Percentiles rank a stretch among this genome's conserved stretches.
Evolutionary conservation across 2,888 invertebrate genomes (phyloP).

Genomic region (Opisthograptis luteolata): DNA sequence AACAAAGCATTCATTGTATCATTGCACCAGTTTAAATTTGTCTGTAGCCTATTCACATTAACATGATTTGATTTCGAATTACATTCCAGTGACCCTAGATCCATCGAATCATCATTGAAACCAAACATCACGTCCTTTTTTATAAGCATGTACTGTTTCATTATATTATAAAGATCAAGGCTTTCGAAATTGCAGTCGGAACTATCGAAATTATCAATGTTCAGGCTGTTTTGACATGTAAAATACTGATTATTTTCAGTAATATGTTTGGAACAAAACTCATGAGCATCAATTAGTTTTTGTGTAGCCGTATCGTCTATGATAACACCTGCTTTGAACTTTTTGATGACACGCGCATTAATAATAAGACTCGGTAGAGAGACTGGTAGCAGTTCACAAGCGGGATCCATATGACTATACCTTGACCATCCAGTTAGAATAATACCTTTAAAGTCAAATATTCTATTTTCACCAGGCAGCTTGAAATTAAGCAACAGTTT

Average conservation of each 20-base stretch:
- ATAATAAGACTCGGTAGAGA: slow-evolving; percentile 86
- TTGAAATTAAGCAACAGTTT: slow-evolving; percentile 81
- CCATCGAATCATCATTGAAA: slow-evolving; percentile 26
- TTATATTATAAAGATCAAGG: slow-evolving; percentile 35
- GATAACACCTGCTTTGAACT: slow-evolving; percentile 48
- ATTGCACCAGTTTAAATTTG: slow-evolving; percentile 16
- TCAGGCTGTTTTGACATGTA: background rate
- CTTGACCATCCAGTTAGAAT: slow-evolving; percentile 90
- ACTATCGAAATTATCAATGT: slow-evolving; percentile 19
- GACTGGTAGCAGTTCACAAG: slow-evolving; percentile 86
- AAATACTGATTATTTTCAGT: background rate
- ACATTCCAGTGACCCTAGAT: slow-evolving; percentile 38
- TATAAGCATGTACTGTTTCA: slow-evolving; percentile 35
- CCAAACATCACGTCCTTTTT: slow-evolving; percentile 26
- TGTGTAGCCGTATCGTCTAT: slow-evolving; percentile 20
- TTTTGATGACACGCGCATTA: slow-evolving; percentile 79
- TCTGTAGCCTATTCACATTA: slow-evolving; percentile 35
- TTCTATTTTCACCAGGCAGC: slow-evolving; percentile 51
- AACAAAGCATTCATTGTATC: slow-evolving; percentile 13
- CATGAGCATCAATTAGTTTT: background rate
- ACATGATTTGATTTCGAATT: slow-evolving; percentile 43
- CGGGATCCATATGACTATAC: slow-evolving; percentile 86
- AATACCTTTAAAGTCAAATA: slow-evolving; percentile 83
- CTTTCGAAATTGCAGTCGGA: slow-evolving; percentile 50
- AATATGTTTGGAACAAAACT: background rate